These are phyloP conservation scores for Limenitis camilla DNA, from an alignment of 2,888 invertebrate genomes.

Conservation along the genomic window DNA sequence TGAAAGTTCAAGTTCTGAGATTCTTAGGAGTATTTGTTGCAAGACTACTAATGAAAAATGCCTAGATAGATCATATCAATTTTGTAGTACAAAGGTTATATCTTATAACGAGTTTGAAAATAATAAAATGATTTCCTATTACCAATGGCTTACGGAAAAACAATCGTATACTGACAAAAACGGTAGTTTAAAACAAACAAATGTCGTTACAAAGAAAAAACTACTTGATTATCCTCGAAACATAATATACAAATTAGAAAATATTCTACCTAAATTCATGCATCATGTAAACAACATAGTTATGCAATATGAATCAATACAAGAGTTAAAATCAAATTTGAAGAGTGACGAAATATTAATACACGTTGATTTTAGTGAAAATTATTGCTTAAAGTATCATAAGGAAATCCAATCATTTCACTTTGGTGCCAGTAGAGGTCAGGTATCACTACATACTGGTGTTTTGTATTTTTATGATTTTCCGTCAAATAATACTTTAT, in stretches of 20 bases:
- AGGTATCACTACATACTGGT: slow-evolving; percentile 16
- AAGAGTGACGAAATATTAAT: background rate
- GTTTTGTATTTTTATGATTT: too few species aligned
- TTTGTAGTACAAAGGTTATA: slow-evolving; percentile 10
- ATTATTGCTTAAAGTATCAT: slow-evolving; percentile 14
- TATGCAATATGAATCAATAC: background rate
- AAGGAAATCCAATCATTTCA: slow-evolving; percentile 16
- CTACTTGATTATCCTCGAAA: slow-evolving; percentile 2
- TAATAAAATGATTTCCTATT: slow-evolving; percentile 12
- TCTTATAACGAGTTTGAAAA: slow-evolving; percentile 17
- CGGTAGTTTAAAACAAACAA: slow-evolving; percentile 13
- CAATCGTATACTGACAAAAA: slow-evolving; percentile 13
- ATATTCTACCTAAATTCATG: background rate
- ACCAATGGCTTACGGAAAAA: slow-evolving; percentile 6
- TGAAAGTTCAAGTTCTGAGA: slow-evolving; percentile 14
- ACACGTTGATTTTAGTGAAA: slow-evolving; percentile 15
- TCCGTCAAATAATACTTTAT: too few species aligned
- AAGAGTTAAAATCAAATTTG: background rate
- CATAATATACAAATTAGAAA: slow-evolving; percentile 1
- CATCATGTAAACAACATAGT: slow-evolving; percentile 5
- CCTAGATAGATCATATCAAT: slow-evolving; percentile 17
- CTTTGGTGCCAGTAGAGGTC: slow-evolving; percentile 13
- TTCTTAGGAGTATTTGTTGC: slow-evolving; percentile 19
- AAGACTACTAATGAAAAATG: slow-evolving; percentile 17
- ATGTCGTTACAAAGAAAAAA: background rate